phyloP scores from a whole-genome alignment of 1,140 invertebrate genomes.

The Streblospio benedicti region DNA sequence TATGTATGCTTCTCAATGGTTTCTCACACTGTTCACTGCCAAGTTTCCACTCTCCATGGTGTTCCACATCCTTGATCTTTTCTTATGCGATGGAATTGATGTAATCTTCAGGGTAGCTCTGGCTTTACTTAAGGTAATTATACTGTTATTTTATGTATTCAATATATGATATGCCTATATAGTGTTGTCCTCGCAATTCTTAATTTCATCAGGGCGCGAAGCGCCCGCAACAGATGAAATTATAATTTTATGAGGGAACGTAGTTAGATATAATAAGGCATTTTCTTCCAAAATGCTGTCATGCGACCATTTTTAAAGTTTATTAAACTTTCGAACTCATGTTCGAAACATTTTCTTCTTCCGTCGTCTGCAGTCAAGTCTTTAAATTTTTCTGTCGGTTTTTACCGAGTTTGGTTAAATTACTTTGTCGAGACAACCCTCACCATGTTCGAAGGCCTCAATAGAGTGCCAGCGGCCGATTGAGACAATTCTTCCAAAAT shows the following conservation, averaged over 20 bases:
- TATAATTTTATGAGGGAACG: no score
- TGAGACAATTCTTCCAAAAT: no score
- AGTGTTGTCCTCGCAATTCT: background rate
- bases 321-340: no score
- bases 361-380: background rate
- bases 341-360: background rate
- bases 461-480: no score
- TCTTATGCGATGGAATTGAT: conserved; percentile 62
- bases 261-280: no score
- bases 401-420: no score
- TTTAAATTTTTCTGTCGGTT: no score
- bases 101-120: conserved; percentile 93
- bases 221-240: no score
- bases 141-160: background rate
- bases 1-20: conserved; percentile 99
- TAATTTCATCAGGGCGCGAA: background rate
- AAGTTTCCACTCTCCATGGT: conserved; percentile 96
- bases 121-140: conserved; percentile 71
- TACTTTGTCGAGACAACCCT: no score
- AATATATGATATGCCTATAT: background rate
- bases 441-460: no score
- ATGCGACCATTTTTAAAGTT: no score
- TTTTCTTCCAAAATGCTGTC: no score
- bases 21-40: conserved; percentile 95
- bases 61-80: conserved; percentile 94